A percentile compares a stretch with the other conserved stretches of the same genome.
phyloP scores from a whole-genome alignment of 1,140 invertebrate species.

The Tribolium madens region DNA sequence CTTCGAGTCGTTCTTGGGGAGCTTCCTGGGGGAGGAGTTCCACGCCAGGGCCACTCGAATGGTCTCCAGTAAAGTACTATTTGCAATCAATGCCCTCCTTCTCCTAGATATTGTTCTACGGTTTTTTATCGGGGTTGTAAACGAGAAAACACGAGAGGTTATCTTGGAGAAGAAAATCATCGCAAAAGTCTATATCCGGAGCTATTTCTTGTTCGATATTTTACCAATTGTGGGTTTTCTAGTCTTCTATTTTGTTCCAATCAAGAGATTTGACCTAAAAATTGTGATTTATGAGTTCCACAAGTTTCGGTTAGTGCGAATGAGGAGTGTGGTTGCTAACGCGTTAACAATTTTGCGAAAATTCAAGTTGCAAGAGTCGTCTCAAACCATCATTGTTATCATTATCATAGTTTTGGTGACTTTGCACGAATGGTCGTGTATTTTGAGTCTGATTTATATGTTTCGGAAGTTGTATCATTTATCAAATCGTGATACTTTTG shows the following conservation, averaged over 20 bases:
- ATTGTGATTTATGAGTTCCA: not conserved
- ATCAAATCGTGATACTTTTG: not conserved
- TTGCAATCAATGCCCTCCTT: not conserved
- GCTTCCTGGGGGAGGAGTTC: not conserved
- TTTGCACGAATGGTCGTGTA: not conserved
- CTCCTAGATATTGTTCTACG: not conserved
- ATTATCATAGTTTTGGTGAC: not conserved
- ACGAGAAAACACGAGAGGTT: not conserved
- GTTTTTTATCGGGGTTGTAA: not conserved
- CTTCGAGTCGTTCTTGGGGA: not conserved
- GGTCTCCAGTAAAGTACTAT: not conserved
- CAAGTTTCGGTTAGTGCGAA: not conserved
- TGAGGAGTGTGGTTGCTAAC: not conserved
- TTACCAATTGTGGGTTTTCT: not conserved
- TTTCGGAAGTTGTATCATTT: not conserved
- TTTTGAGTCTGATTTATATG: not conserved
- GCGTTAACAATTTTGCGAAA: not conserved
- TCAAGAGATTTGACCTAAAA: not conserved
- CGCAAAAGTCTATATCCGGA: not conserved
- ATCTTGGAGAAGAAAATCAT: not conserved
- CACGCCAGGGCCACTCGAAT: not conserved
- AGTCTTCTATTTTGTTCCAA: not conserved
- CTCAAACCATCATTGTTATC: not conserved
- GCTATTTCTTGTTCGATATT: not conserved
- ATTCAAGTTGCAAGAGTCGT: not conserved